These are phyloP conservation scores for Colostygia pectinataria DNA, from an alignment of 2,888 invertebrate species.

Conservation along the genomic window DNA sequence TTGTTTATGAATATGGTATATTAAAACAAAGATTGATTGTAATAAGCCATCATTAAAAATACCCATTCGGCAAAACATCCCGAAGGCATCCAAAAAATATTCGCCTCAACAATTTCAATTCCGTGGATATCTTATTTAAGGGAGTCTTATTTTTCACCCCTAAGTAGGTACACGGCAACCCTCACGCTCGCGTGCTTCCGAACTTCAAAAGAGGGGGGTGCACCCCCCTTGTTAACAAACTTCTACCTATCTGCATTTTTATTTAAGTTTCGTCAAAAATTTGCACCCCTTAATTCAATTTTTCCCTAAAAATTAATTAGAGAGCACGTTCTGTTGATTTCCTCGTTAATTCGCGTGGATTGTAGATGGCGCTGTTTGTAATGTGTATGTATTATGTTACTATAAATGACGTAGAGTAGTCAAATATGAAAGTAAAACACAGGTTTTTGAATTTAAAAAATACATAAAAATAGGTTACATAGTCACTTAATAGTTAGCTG, in stretches of 20 bases:
- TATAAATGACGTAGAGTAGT: no score
- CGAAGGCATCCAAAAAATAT: constrained; percentile 40
- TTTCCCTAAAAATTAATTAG: constrained; percentile 58
- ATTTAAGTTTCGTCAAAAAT: constrained; percentile 77
- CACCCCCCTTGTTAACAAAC: constrained; percentile 68
- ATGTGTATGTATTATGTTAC: no score
- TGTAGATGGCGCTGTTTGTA: constrained; percentile 15
- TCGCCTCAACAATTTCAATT: constrained; percentile 57
- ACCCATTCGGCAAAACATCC: constrained; percentile 13
- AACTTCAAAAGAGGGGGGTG: constrained; percentile 69
- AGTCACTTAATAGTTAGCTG: no score
- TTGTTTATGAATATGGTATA: no score
- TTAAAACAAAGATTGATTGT: not conserved
- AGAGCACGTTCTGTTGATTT: constrained; percentile 53
- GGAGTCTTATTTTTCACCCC: constrained; percentile 59
- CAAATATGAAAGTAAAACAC: no score
- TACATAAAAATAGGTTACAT: no score
- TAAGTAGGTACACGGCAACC: constrained; percentile 48
- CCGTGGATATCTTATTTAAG: constrained; percentile 54
- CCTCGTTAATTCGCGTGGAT: constrained; percentile 46
- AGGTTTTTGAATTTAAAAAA: no score
- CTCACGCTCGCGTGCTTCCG: constrained; percentile 44
- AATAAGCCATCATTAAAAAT: not conserved
- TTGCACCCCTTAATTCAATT: constrained; percentile 68
- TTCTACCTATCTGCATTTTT: constrained; percentile 63